Base-by-base conservation (phyloP, 2,888 invertebrate genomes). In the Geotrupes spiniger region DNA sequence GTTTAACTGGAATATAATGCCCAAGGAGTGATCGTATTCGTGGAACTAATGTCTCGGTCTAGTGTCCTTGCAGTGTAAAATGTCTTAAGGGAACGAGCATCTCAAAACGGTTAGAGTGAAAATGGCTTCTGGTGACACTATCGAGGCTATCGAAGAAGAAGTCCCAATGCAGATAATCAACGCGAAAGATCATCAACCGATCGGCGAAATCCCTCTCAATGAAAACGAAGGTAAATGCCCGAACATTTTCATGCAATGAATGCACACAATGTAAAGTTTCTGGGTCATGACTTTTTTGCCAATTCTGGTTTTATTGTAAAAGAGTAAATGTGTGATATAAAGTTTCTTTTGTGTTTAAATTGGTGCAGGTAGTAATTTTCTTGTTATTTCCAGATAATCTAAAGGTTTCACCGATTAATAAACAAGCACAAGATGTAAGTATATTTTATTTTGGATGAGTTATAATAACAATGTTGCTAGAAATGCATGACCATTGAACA, bases 41-140 rank as follows among this genome's bases (percentile, higher is more conserved):
- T 31, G 41, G 33, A 38, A 31, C 26, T 41, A 44, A 43, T 46
- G 41, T 21, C 21, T 21, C 17, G 25, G 26, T 41, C 40, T 31
- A 3, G 21, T 21, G 44, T 31, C 43, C 39, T 46, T 41, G 37
- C 31, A 33, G 28, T 42, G 29, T 26, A 21, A 6, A 21, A 21
- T 21, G 21, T 21, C 21, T 3, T 3, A 4, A 21, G 6, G 6
- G 6, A 31, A 5, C 4, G 14, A 33, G 31, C 26, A 42, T 16
- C 21, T 38, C 37, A 33, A 36, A 42, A 50, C 33, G 36, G 27
- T 40, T 16, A 37, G 31, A 39, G 21, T 31, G 49, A 28, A 78
- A 77, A 89, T 89, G 89, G 89, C 89, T 81, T 87, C 89, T 75
- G 87, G 87, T 72, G 88, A 88, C 76, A 84, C 76, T 70, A 78